phyloP scores from a whole-genome alignment of 2,888 invertebrate species.

The Pseudeuparius sepicola region DNA sequence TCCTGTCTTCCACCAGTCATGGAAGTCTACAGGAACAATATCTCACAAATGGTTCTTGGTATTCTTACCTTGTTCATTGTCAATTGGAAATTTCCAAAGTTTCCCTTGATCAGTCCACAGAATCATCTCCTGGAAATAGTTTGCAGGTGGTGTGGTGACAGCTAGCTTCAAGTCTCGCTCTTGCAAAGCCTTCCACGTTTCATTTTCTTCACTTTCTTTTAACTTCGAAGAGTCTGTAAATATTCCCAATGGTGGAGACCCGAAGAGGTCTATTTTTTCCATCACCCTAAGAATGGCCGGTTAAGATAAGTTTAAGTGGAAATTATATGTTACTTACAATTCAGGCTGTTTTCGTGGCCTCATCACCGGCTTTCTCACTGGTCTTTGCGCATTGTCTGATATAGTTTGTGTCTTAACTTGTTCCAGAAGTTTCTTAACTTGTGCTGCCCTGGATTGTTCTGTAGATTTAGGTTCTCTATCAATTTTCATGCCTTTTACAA shows the following conservation, averaged over 20 bases:
- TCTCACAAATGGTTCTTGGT: no score
- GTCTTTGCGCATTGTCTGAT: background rate
- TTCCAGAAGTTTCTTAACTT: constrained; percentile 38
- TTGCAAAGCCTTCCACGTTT: constrained; percentile 59
- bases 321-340: no score
- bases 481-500: constrained; percentile 69
- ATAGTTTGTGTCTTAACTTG: constrained; percentile 14
- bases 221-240: constrained; percentile 42
- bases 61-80: constrained; percentile 97
- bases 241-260: constrained; percentile 52
- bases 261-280: constrained; percentile 53
- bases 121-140: constrained; percentile 89
- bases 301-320: no score
- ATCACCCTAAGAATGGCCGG: constrained; percentile 20
- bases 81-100: constrained; percentile 93
- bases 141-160: constrained; percentile 64
- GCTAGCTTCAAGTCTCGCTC: constrained; percentile 57
- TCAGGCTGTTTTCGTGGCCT: no score
- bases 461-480: constrained; percentile 45
- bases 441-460: constrained; percentile 42
- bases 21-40: no score
- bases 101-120: constrained; percentile 91
- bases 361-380: background rate
- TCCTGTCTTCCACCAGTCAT: no score
- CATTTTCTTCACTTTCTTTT: constrained; percentile 37